Evolutionary conservation across 2,888 invertebrate genomes (phyloP), one percentile per base, ranked within the genome.

Genomic region (Cryptus armator): DNA sequence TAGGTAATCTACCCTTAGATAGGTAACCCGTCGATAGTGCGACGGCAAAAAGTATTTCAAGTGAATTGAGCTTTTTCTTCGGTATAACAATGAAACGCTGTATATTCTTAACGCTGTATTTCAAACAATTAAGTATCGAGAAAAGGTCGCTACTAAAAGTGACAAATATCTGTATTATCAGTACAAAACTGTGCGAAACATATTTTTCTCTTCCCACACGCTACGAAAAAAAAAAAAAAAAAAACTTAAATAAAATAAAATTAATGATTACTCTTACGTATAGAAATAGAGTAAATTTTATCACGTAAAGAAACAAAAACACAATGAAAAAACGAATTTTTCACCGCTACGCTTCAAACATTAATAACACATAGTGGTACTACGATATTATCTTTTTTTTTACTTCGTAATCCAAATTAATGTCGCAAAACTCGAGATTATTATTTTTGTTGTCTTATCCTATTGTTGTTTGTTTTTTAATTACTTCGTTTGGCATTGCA

Each of bases 161-260:
- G 46, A 66, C 62, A n/a, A 64, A 64, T 32, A 68, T 62, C 62
- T 66, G 72, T 72, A 83, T 74, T 77, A 59, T 59, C 81, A 77
- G 71, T 64, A 76, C 80, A 72, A 56, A 83, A 77, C 67, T 53
- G 66, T 83, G 72, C 71, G 72, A 68, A 79, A 70, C 64, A 64
- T 82, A 79, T 75, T 85, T 85, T 77, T 68, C 53, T 62, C 75
- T 76, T 77, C 19, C 19, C 44, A 48, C 44, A 48, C 59, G 48
- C 51, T 75, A 56, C 37, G 44, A 43, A 59, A 59, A 70, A 12
- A 48, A 37, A n/a, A n/a, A n/a, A n/a, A n/a, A n/a, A n/a, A n/a
- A n/a, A n/a, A n/a, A 37, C 0, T 46, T 46, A 46, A 46, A 56
- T 56, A 19, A 56, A 56, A 53, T 10, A 16, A 64, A 37, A 19